Percentiles rank a stretch among this genome's conserved stretches.
These are phyloP conservation scores for Ruditapes philippinarum DNA, from an alignment of 1,140 invertebrate genomes.

Conservation along the genomic window DNA sequence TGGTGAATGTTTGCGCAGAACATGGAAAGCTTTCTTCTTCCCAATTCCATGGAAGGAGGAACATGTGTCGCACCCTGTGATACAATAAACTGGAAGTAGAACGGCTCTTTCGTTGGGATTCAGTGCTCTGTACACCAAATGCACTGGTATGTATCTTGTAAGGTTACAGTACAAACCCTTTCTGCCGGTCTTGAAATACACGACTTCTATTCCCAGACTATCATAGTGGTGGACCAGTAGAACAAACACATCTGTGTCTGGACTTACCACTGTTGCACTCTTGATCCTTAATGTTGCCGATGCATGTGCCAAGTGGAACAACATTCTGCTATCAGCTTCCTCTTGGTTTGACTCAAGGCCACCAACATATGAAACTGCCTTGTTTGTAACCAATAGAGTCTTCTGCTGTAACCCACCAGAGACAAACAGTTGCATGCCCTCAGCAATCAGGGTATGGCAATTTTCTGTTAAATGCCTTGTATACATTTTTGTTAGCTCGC, in stretches of 20 bases:
- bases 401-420: neutral
- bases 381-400: neutral
- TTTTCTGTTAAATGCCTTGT: neutral
- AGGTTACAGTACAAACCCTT: neutral
- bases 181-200: neutral
- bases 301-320: neutral
- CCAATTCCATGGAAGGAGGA: neutral
- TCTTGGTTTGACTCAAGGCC: neutral
- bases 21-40: conserved; percentile 7
- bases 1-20: neutral
- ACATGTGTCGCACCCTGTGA: conserved; percentile 23
- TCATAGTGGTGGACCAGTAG: neutral
- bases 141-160: conserved; percentile 6
- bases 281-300: too few relatives aligned
- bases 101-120: neutral
- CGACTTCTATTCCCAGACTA: neutral
- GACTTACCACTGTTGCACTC: neutral
- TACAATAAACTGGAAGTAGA: conserved; percentile 29
- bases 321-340: neutral
- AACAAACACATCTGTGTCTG: conserved; percentile 26
- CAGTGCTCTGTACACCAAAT: neutral
- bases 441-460: neutral
- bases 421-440: neutral
- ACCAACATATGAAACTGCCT: neutral
- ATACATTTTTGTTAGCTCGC: neutral